Evolutionary conservation across 2,888 invertebrate species (phyloP), one percentile per base, ranked within the genome.

Genomic region (Cartodere bifasciata): DNA sequence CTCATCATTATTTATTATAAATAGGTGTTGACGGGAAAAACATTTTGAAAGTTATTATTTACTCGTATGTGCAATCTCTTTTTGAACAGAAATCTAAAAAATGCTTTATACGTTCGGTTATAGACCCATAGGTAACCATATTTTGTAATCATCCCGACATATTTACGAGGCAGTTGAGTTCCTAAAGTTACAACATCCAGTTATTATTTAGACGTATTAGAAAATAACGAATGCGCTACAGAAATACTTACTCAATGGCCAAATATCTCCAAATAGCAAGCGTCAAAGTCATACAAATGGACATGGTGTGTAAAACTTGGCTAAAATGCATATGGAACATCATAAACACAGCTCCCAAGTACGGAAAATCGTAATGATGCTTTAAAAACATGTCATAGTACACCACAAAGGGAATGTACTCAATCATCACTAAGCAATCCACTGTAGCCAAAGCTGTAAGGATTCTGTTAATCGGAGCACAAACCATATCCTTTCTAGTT

Each of bases 351-450:
- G 82, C 78, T 67, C 78, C 79, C 16, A 68, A 67, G 53, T 78
- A 78, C 1, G 79, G 74, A 62, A 75, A 80, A 45, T 72, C 70
- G 20, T 65, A 62, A 42, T 70, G 65, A 36, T 73, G 71, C 1
- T 75, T 74, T 26, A 72, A 58, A 50, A 75, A 62, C 49, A 73
- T 70, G 29, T 49, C 45, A 51, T 70, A 72, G 55, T 80, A 77
- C 29, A 74, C 66, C 3, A 75, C 72, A 50, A 77, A 82, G 3
- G 81, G 80, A 39, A 84, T 72, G 52, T 84, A 85, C 47, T 88
- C 87, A 54, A 88, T 58, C 78, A 92, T 91, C 15, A 91, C 83
- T 42, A 88, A 70, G 60, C 90, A 78, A 55, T 92, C 91, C 2
- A 87, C 83, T 0, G 86, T 80, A 0, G 91, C 90, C 30, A 91